These are phyloP conservation scores for Kradibia gibbosae DNA, from an alignment of 1,140 invertebrate species.

Conservation along the genomic window DNA sequence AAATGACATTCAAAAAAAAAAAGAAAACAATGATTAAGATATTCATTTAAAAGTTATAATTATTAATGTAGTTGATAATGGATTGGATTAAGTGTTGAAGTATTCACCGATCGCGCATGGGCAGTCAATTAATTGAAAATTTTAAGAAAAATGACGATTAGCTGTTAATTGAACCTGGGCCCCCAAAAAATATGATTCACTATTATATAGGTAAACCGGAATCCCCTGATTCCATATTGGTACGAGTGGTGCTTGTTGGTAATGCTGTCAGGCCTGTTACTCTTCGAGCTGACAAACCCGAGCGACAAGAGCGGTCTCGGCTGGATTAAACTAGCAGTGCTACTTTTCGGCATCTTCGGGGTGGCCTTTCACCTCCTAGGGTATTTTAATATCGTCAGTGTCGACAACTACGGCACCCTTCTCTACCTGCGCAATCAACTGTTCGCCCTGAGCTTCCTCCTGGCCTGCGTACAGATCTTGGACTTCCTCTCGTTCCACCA, in stretches of 20 bases:
- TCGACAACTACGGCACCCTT: conserved; percentile 84
- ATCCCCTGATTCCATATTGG: conserved; percentile 86
- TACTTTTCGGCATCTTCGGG: conserved; percentile 93
- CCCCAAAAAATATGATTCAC: neutral
- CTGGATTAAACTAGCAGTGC: conserved; percentile 92
- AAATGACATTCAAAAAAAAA: too few species aligned
- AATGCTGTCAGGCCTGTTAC: conserved; percentile 94
- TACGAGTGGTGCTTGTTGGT: conserved; percentile 97
- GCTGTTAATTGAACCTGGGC: neutral
- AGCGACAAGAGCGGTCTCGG: conserved; percentile 95
- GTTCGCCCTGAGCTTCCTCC: conserved; percentile 93
- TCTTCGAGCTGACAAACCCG: conserved; percentile 97
- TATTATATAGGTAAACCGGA: conserved; percentile 60
- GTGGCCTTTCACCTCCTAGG: conserved; percentile 92
- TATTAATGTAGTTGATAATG: too few species aligned
- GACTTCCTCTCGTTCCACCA: conserved; percentile 99
- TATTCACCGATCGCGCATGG: too few species aligned
- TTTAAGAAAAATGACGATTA: neutral
- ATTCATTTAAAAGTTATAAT: too few species aligned
- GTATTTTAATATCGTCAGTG: conserved; percentile 79
- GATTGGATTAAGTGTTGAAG: too few species aligned
- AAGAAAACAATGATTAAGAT: too few species aligned
- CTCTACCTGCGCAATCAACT: conserved; percentile 97
- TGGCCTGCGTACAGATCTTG: conserved; percentile 97
- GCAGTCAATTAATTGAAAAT: too few species aligned